phyloP scores from a whole-genome alignment of 1,140 invertebrate genomes.

The Drosophila parabipectinata region DNA sequence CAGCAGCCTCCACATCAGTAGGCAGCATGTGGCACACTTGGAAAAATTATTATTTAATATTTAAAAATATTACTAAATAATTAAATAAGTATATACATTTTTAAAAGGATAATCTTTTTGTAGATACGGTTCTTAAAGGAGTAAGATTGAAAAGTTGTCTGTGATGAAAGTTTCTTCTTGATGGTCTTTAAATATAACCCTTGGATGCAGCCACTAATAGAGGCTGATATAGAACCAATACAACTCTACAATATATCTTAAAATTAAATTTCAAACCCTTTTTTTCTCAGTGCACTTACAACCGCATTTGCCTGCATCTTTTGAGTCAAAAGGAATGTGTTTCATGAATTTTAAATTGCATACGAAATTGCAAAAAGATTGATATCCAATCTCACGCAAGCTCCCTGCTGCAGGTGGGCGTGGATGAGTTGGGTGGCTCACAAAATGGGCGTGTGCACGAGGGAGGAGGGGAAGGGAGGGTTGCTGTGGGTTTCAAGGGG shows the following conservation, averaged over 20 bases:
- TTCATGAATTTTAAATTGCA: conserved; percentile 83
- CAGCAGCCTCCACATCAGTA: conserved; percentile 4
- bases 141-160: too few relatives aligned
- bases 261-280: neutral
- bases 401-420: conserved; percentile 69
- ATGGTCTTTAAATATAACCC: too few relatives aligned
- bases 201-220: too few relatives aligned
- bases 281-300: conserved; percentile 9
- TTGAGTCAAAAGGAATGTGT: conserved; percentile 82
- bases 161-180: too few relatives aligned
- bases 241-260: neutral
- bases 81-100: neutral
- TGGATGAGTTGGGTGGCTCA: conserved; percentile 12
- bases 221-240: too few relatives aligned
- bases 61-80: neutral
- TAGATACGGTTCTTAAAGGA: too few relatives aligned
- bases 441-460: conserved; percentile 16
- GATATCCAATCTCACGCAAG: conserved; percentile 83
- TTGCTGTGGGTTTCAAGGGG: conserved; percentile 13
- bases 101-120: too few relatives aligned
- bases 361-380: conserved; percentile 83
- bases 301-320: conserved; percentile 78
- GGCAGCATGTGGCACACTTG: conserved; percentile 22
- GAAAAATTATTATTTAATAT: too few relatives aligned
- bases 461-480: conserved; percentile 23